Evolutionary conservation across 2,888 invertebrate genomes (phyloP).

Genomic region (Amblyjoppa proteus): DNA sequence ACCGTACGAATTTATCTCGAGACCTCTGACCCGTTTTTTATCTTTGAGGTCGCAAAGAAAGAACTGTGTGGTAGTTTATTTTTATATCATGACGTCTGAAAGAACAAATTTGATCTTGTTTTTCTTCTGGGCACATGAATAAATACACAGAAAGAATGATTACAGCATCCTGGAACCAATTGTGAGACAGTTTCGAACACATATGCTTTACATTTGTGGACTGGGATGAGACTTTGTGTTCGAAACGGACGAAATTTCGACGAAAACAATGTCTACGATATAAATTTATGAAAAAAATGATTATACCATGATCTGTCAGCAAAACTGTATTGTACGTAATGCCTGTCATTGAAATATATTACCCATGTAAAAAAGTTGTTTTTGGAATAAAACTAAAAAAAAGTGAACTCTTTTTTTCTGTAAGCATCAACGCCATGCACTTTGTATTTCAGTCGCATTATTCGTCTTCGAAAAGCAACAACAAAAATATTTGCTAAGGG

Average conservation of each 20-base stretch:
- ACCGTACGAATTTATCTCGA: constrained; percentile 11
- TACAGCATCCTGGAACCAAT: background rate
- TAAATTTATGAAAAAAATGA: background rate
- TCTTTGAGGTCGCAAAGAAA: background rate
- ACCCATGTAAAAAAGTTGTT: background rate
- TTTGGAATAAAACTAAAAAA: background rate
- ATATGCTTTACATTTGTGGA: constrained; percentile 16
- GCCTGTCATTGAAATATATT: background rate
- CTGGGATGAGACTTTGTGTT: background rate
- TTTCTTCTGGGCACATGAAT: background rate
- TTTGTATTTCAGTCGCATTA: too few species aligned
- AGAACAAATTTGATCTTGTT: constrained; percentile 4
- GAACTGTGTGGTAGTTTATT: too few species aligned
- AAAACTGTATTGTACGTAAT: background rate
- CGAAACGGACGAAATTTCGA: constrained; percentile 26
- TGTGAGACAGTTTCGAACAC: constrained; percentile 13
- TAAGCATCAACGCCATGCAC: too few species aligned
- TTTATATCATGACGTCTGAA: background rate
- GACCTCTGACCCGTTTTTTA: background rate
- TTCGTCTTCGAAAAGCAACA: too few species aligned
- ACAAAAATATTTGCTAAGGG: too few species aligned
- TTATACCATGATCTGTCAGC: background rate
- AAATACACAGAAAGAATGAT: background rate
- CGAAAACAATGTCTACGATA: constrained; percentile 14
- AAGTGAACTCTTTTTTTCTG: background rate